A percentile compares a stretch with the other conserved stretches of the same genome.
phyloP scores from a whole-genome alignment of 1,140 invertebrate species.

The Monomorium pharaonis region DNA sequence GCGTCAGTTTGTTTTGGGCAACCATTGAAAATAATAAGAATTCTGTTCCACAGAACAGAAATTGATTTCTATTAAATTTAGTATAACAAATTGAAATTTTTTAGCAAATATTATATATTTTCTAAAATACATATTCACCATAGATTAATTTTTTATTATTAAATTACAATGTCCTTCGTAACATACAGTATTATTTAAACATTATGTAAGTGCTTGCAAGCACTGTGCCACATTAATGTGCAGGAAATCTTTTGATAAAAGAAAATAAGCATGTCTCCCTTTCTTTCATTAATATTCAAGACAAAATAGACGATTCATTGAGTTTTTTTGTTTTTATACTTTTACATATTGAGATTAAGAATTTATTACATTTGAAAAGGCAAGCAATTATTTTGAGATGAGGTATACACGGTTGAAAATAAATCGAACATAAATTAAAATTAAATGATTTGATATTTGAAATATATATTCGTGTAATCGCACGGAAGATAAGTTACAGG shows the following conservation, averaged over 20 bases:
- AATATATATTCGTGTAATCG: background rate
- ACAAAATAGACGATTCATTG: background rate
- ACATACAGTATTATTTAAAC: slow-evolving; percentile 19
- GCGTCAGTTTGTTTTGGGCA: no score
- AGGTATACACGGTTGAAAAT: background rate
- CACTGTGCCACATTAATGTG: background rate
- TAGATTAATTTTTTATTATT: slow-evolving; percentile 38
- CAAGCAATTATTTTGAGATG: background rate
- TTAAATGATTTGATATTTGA: background rate
- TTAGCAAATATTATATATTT: no score
- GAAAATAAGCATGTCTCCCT: no score
- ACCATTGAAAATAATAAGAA: no score
- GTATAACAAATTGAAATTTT: no score
- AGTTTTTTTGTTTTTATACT: background rate
- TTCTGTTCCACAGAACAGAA: no score
- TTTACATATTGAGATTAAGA: background rate
- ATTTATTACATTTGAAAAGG: background rate
- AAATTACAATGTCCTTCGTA: slow-evolving; percentile 25
- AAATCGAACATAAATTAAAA: background rate
- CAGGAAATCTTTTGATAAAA: background rate
- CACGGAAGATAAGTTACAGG: background rate
- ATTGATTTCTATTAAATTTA: no score
- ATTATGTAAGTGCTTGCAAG: slow-evolving; percentile 20
- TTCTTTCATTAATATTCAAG: background rate
- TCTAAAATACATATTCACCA: background rate